phyloP scores from a whole-genome alignment of 2,113 vertebrate species.

The Elachura formosa region DNA sequence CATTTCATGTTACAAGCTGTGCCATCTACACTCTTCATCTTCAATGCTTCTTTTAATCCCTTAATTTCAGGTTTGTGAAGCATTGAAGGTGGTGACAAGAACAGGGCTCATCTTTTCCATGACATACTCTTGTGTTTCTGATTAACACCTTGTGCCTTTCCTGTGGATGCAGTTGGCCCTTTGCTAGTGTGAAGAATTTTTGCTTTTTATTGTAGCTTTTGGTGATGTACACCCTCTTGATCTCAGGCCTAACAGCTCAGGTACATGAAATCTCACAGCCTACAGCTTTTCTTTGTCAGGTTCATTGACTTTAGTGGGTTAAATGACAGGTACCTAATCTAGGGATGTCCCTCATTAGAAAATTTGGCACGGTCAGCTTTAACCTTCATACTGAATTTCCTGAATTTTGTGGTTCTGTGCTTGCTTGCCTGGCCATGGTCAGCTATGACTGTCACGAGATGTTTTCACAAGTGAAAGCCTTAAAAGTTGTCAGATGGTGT shows the following conservation, averaged over 20 bases:
- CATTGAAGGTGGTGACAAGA: not conserved
- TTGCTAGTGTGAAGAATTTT: not conserved
- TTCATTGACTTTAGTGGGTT: not conserved
- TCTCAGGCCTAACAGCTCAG: not conserved
- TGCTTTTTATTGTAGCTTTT: not conserved
- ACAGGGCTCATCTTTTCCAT: not conserved
- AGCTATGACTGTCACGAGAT: fast-evolving
- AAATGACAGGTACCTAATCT: not conserved
- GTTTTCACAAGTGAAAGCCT: not conserved
- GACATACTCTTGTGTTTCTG: not conserved
- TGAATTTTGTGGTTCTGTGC: not conserved
- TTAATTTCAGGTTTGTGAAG: not conserved
- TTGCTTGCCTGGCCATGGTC: not conserved
- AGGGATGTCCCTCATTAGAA: not conserved
- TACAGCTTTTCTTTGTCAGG: not conserved
- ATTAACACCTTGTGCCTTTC: not conserved
- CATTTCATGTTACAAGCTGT: not conserved
- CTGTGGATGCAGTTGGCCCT: not conserved
- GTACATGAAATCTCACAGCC: not conserved
- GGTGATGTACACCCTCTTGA: not conserved
- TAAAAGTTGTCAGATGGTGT: not conserved
- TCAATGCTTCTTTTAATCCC: not conserved
- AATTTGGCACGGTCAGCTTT: not conserved
- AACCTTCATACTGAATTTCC: not conserved
- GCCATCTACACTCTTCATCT: not conserved